These are phyloP conservation scores for Poecile montanus DNA, from an alignment of 2,797 vertebrate genomes.

Conservation along the genomic window DNA sequence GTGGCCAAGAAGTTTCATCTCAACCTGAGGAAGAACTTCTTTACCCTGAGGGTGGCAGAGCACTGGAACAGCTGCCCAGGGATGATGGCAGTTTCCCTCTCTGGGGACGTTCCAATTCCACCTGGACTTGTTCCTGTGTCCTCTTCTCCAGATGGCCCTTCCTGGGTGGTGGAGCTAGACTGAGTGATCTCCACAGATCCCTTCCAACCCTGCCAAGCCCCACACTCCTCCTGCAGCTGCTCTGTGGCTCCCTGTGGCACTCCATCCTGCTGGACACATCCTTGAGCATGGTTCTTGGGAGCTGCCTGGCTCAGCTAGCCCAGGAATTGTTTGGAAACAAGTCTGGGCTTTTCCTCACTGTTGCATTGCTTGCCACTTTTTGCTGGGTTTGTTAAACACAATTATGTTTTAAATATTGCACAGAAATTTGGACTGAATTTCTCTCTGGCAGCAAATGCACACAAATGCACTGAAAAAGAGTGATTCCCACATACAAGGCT, in stretches of 20 bases:
- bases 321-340: neutral
- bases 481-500: neutral
- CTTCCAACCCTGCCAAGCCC: neutral
- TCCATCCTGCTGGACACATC: rapidly evolving
- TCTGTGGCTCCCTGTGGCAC: rapidly evolving
- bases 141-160: neutral
- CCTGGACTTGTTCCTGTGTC: no score
- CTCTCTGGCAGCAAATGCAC: neutral
- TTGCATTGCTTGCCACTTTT: neutral
- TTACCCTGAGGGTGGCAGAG: neutral
- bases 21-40: neutral
- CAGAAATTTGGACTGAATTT: neutral
- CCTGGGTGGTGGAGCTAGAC: neutral
- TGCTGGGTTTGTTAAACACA: conserved; percentile 7
- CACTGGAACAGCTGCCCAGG: neutral
- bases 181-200: neutral
- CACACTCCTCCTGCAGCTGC: rapidly evolving
- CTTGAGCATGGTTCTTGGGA: neutral
- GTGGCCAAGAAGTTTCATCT: neutral
- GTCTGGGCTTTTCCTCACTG: neutral
- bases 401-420: neutral
- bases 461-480: neutral
- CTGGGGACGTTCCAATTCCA: rapidly evolving
- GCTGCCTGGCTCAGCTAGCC: neutral
- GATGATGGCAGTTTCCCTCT: neutral